These are phyloP conservation scores for Bombus vancouverensis DNA, from an alignment of 1,140 invertebrate species.

Conservation along the genomic window DNA sequence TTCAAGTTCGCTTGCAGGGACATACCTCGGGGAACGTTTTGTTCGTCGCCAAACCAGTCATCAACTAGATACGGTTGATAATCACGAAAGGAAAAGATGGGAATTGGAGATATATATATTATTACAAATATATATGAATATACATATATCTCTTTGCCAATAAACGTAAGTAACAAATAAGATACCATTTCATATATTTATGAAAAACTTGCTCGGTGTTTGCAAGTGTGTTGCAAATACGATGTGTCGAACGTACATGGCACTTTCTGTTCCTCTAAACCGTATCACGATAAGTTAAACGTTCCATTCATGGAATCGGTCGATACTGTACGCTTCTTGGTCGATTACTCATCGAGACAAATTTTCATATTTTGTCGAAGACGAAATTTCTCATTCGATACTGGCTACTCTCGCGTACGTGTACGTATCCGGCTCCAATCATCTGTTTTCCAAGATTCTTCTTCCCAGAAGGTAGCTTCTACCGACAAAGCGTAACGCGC, in stretches of 20 bases:
- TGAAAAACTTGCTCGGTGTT: not conserved
- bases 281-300: no score
- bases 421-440: not conserved
- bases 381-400: not conserved
- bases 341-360: not conserved
- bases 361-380: not conserved
- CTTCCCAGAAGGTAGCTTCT: no score
- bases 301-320: no score
- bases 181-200: slow-evolving; percentile 12
- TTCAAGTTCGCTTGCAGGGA: not conserved
- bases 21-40: not conserved
- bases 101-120: no score
- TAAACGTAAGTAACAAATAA: not conserved
- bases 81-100: not conserved
- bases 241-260: not conserved
- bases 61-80: not conserved
- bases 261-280: not conserved
- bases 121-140: no score
- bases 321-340: no score
- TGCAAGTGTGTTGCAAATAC: not conserved
- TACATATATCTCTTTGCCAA: not conserved
- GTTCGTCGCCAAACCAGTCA: not conserved
- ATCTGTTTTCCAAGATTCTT: not conserved
- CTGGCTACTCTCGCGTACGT: not conserved
- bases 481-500: not conserved